Evolutionary conservation across 1,140 invertebrate genomes (phyloP), one percentile per base, ranked within the genome.

Genomic region (Halictus rubicundus): DNA sequence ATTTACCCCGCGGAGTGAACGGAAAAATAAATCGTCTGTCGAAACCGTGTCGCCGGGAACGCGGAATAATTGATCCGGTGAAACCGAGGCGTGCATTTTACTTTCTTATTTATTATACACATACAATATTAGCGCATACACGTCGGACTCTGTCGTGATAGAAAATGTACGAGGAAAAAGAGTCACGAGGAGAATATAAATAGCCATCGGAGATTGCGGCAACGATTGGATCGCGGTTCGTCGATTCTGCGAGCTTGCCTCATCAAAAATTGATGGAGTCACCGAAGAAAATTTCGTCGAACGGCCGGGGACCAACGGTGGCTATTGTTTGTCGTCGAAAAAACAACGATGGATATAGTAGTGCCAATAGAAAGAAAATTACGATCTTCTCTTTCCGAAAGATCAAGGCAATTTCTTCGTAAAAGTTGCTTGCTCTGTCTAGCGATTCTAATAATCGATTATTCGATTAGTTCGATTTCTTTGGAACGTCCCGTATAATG

Each of bases 111-210:
- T n/a, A 57, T 57, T 57, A 57, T 57, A 32, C 32, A 32, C 5
- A 32, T 32, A 32, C 32, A 32, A 32, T 32, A 32, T 32, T 32
- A 32, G n/a, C n/a, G 1, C 8, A n/a, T n/a, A 9, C 8, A 9
- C 5, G 9, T n/a, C 7, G 21, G 14, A 14, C 8, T 25, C 59
- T n/a, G 10, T 60, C 4, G 9, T 27, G 9, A 60, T 27, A 60
- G 4, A n/a, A 57, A n/a, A 57, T 57, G 21, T n/a, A 52, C 16
- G 49, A 21, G 54, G 6, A 57, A 57, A 57, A 57, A 57, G n/a
- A 57, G 54, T 57, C 54, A 57, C 54, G 21, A n/a, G n/a, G 7
- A 16, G 49, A n/a, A 57, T 57, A 61, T 61, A 61, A 61, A 61
- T 61, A 61, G 60, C 12, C 10, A 32, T 14, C 14, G 60, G 60